These are phyloP conservation scores for Cylas formicarius DNA, from an alignment of 1,140 invertebrate species.

Conservation along the genomic window DNA sequence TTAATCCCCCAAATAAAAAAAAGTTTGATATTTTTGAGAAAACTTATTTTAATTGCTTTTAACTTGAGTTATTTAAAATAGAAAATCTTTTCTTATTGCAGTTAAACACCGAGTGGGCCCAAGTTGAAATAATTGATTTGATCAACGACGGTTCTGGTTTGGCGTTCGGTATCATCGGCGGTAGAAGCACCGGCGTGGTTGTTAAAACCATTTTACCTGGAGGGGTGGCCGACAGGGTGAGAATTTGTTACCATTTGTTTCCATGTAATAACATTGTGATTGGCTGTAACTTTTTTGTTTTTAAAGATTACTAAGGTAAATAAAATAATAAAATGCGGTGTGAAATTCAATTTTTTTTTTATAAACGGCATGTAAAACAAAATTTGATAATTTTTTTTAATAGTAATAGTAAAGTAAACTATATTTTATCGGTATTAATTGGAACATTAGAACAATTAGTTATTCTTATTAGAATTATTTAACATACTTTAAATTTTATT, in stretches of 20 bases:
- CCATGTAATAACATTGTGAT: no score
- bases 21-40: conserved; percentile 7
- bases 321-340: no score
- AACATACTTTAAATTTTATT: no score
- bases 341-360: no score
- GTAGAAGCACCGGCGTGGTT: conserved; percentile 81
- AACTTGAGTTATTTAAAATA: neutral
- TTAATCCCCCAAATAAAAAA: conserved; percentile 8
- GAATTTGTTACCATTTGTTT: conserved; percentile 32
- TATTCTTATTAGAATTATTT: no score
- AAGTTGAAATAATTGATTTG: conserved; percentile 81
- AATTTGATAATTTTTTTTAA: no score
- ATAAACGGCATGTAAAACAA: no score
- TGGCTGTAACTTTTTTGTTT: no score
- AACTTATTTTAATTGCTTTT: conserved; percentile 2
- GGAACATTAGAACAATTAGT: no score
- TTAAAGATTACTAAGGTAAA: no score
- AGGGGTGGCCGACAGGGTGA: conserved; percentile 80
- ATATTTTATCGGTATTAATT: no score
- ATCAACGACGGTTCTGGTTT: conserved; percentile 79
- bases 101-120: conserved; percentile 84
- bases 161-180: conserved; percentile 88
- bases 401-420: no score
- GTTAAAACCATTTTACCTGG: conserved; percentile 86
- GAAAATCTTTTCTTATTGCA: conserved; percentile 41